Conservation (phyloP, 2,797 vertebrate genomes). For the Uromys caudimaculatus region DNA sequence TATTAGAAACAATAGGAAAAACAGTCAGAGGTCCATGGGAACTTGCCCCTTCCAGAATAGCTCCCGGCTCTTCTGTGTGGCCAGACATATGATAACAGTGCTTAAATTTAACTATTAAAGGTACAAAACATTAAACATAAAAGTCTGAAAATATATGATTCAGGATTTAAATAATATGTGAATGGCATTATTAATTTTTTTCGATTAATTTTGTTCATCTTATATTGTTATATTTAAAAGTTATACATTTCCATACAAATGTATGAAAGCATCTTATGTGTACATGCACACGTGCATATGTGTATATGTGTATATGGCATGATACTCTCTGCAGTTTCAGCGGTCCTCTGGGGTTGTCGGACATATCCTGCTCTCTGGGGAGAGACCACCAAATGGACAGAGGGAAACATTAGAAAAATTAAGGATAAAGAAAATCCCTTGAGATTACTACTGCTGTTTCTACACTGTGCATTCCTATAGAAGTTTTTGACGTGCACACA, state of each 20-base stretch:
- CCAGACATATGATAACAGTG: neutral
- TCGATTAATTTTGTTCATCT: neutral
- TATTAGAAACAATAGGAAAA: neutral
- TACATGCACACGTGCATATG: neutral
- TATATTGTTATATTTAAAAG: neutral
- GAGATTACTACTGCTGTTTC: neutral
- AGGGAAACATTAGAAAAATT: slow-evolving; percentile 7
- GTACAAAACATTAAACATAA: neutral
- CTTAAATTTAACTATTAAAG: neutral
- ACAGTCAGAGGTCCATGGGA: neutral
- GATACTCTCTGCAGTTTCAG: neutral
- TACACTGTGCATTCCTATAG: neutral
- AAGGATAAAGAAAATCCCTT: neutral
- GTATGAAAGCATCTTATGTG: neutral
- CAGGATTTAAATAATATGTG: neutral
- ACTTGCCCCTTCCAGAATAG: neutral
- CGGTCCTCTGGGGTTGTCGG: neutral
- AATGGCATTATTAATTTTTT: neutral
- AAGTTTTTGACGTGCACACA: neutral
- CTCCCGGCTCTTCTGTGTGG: neutral
- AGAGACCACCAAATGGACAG: neutral
- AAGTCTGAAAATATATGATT: neutral
- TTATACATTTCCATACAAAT: neutral
- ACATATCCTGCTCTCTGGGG: neutral
- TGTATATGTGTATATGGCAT: neutral